Evolutionary conservation across 2,797 vertebrate species (phyloP).

Genomic region (Paedocypris micromegethes): DNA sequence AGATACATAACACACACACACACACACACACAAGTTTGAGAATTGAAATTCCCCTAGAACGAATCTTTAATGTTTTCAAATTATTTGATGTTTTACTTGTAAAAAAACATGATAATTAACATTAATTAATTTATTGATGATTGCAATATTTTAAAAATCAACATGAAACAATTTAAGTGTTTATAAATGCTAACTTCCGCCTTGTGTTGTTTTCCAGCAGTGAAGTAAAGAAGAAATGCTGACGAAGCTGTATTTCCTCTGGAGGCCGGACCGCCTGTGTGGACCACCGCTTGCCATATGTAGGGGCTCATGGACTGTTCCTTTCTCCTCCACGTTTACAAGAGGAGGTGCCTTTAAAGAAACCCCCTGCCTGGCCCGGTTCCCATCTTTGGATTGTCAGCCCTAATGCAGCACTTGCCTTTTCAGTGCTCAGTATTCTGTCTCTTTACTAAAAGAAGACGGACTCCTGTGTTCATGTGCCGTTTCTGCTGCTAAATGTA

Average conservation of each 20-base stretch:
- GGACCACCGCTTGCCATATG: conserved; percentile 32
- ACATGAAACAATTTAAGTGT: not conserved
- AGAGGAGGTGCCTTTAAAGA: conserved; percentile 36
- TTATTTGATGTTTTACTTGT: too few species aligned
- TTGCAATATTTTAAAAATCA: too few species aligned
- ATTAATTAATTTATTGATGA: too few species aligned
- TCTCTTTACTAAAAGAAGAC: conserved; percentile 18
- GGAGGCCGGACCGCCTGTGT: conserved; percentile 15
- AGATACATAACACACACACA: too few species aligned
- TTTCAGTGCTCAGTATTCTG: conserved; percentile 24
- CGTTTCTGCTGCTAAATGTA: conserved; percentile 39
- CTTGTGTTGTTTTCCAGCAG: conserved; percentile 16
- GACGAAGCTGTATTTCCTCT: conserved; percentile 4
- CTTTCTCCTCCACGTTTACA: conserved; percentile 12
- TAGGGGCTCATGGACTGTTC: conserved; percentile 24
- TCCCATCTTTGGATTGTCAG: not conserved
- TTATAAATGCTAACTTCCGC: not conserved
- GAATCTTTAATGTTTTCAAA: too few species aligned
- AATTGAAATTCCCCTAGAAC: too few species aligned
- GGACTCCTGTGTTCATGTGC: conserved; percentile 20
- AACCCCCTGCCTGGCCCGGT: not conserved
- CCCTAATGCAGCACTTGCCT: conserved; percentile 33
- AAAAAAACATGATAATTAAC: too few species aligned
- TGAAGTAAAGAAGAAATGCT: not conserved
- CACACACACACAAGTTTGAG: too few species aligned